Percentiles rank a stretch among this genome's conserved stretches.
These are phyloP conservation scores for Rhodophaea formosa DNA, from an alignment of 2,888 invertebrate species.

Conservation along the genomic window DNA sequence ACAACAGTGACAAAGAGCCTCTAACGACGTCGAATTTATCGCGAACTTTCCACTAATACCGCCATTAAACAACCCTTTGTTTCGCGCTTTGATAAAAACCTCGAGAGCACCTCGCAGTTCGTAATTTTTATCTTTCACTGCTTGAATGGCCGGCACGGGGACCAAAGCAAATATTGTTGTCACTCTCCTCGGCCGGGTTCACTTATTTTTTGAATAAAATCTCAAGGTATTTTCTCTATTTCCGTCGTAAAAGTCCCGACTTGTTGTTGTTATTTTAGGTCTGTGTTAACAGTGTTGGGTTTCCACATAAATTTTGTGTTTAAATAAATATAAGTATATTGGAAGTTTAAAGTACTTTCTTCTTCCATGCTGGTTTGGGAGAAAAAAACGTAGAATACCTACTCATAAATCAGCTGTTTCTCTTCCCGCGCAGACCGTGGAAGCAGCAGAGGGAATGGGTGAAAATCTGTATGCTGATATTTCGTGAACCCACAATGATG, in stretches of 20 bases:
- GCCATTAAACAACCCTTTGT: constrained; percentile 79
- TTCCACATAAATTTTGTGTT: neutral
- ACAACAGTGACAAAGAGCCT: constrained; percentile 71
- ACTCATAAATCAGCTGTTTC: too few relatives aligned
- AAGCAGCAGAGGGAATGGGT: too few relatives aligned
- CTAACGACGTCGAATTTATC: constrained; percentile 76
- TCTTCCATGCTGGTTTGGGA: too few relatives aligned
- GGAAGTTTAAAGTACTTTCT: neutral
- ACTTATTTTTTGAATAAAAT: constrained; percentile 26
- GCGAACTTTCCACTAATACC: constrained; percentile 78
- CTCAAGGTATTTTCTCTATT: constrained; percentile 19
- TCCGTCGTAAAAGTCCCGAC: neutral
- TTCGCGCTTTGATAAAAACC: constrained; percentile 76
- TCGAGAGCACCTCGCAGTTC: constrained; percentile 62
- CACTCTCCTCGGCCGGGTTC: constrained; percentile 33
- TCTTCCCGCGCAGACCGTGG: too few relatives aligned
- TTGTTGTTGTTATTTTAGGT: neutral
- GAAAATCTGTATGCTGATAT: too few relatives aligned
- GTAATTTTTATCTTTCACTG: constrained; percentile 75
- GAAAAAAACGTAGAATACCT: too few relatives aligned
- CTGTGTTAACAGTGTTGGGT: neutral
- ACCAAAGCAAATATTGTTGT: constrained; percentile 62
- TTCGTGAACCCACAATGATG: too few relatives aligned
- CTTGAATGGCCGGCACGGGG: constrained; percentile 57
- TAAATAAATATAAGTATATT: neutral